These are phyloP conservation scores for Typhlomys cinereus DNA, from an alignment of 2,113 vertebrate genomes.

Conservation along the genomic window DNA sequence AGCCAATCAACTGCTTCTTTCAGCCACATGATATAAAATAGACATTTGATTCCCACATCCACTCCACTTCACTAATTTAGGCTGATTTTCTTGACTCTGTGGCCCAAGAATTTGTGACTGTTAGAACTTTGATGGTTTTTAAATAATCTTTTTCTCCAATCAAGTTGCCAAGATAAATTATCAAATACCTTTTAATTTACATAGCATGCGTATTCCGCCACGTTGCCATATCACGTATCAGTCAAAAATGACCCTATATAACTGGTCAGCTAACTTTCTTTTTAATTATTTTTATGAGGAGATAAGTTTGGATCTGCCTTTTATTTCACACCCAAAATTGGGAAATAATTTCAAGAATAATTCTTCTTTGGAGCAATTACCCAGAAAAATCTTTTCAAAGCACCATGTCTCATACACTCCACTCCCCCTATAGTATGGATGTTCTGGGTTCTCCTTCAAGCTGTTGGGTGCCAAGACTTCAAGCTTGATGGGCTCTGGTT, in stretches of 20 bases:
- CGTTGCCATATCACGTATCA: not conserved
- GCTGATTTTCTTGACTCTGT: conserved; percentile 33
- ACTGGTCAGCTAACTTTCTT: not conserved
- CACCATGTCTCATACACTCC: conserved; percentile 54
- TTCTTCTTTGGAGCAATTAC: conserved; percentile 69
- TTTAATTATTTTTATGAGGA: not conserved
- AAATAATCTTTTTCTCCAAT: conserved; percentile 17
- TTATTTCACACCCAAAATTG: conserved; percentile 8
- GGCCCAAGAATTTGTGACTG: not conserved
- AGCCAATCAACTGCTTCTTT: conserved; percentile 34
- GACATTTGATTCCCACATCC: not conserved
- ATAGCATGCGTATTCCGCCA: not conserved
- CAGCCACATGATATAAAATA: no score
- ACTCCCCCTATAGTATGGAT: conserved; percentile 66
- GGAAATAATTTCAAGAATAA: conserved; percentile 43
- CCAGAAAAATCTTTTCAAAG: conserved; percentile 72
- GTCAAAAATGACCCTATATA: not conserved
- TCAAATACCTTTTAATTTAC: not conserved
- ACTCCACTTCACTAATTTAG: not conserved
- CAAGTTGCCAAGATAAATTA: conserved; percentile 22
- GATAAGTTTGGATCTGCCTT: not conserved
- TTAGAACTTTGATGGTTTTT: conserved; percentile 10
- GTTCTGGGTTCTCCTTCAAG: conserved; percentile 62
- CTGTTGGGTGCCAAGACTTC: conserved; percentile 60
- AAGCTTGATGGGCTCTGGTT: conserved; percentile 58